These are phyloP conservation scores for Pyrrhosoma nymphula DNA, from an alignment of 2,888 invertebrate genomes.

Conservation along the genomic window DNA sequence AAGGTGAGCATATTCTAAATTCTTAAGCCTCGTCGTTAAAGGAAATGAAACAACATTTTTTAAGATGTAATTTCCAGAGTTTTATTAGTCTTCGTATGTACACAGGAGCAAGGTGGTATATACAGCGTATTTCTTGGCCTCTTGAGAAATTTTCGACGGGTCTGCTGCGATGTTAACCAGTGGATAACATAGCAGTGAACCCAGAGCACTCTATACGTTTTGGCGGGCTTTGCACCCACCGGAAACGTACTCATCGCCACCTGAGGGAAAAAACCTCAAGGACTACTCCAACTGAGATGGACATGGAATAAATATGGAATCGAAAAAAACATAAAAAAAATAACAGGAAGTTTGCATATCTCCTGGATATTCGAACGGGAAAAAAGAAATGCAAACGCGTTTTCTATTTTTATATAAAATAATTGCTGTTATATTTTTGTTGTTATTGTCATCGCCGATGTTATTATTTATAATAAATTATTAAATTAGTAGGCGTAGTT, in stretches of 20 bases:
- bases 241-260: too few species aligned
- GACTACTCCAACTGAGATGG: not conserved
- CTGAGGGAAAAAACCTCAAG: too few species aligned
- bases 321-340: not conserved
- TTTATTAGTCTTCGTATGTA: slow-evolving; percentile 3
- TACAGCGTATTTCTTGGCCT: not conserved
- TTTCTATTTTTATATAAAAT: not conserved
- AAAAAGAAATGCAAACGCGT: not conserved
- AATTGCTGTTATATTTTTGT: not conserved
- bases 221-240: not conserved
- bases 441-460: not conserved
- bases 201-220: not conserved
- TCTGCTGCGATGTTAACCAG: not conserved
- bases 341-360: not conserved
- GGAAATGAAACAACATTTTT: not conserved
- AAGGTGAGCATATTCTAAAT: too few species aligned
- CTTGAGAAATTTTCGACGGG: not conserved
- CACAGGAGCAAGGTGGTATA: not conserved
- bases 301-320: not conserved
- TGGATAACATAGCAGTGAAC: not conserved
- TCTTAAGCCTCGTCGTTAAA: not conserved
- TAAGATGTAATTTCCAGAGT: not conserved
- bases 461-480: not conserved
- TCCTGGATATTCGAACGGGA: not conserved
- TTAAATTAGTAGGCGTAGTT: slow-evolving; percentile 69